A percentile compares a stretch with the other conserved stretches of the same genome.
These are phyloP conservation scores for Eleginops maclovinus DNA, from an alignment of 2,113 vertebrate species.

Conservation along the genomic window DNA sequence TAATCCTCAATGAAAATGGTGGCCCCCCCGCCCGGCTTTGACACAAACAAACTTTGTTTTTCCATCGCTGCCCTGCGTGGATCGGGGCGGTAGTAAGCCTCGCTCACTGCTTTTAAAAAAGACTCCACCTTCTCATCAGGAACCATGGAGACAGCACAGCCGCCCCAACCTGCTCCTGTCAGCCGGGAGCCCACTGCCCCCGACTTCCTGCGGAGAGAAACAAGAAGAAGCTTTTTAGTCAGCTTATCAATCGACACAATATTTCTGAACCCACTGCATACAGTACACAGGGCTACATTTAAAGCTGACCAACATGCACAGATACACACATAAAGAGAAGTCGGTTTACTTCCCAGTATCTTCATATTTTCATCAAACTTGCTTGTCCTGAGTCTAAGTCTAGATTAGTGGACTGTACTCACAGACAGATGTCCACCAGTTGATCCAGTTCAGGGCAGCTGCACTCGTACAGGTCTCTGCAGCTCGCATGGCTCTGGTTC, in stretches of 20 bases:
- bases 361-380: neutral
- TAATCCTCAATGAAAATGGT: conserved; percentile 88
- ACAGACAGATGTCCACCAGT: conserved; percentile 95
- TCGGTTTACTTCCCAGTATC: neutral
- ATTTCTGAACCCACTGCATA: neutral
- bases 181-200: conserved; percentile 94
- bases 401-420: conserved; percentile 73
- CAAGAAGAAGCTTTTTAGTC: conserved; percentile 21
- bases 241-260: neutral
- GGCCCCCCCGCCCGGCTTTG: conserved; percentile 93
- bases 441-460: conserved; percentile 95
- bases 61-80: conserved; percentile 76
- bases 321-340: neutral
- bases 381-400: too few species aligned
- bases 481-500: conserved; percentile 95
- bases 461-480: conserved; percentile 94
- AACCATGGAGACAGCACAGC: conserved; percentile 96
- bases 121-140: conserved; percentile 85
- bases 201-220: conserved; percentile 84
- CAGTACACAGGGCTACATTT: neutral
- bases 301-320: neutral
- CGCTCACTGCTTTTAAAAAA: conserved; percentile 88
- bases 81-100: conserved; percentile 86
- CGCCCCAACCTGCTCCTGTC: conserved; percentile 98
- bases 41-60: conserved; percentile 90